phyloP scores from a whole-genome alignment of 2,113 vertebrate genomes.

The Lepisosteus osseus region DNA sequence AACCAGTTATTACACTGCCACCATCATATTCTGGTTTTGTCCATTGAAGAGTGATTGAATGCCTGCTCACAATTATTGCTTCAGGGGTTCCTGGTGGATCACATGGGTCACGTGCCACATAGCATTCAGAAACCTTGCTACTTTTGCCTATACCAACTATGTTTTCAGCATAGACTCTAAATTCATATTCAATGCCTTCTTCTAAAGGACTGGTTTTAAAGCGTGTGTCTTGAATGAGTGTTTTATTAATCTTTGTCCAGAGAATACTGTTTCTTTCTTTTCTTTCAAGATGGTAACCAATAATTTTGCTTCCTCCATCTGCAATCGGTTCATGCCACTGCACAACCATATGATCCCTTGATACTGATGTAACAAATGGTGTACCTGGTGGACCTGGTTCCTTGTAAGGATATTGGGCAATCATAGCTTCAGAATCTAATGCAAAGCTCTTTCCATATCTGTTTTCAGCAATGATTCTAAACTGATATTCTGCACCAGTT shows the following conservation, averaged over 20 bases:
- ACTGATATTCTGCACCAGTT: slow-evolving; percentile 94
- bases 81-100: slow-evolving; percentile 92
- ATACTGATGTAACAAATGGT: slow-evolving; percentile 79
- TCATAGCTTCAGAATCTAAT: slow-evolving; percentile 78
- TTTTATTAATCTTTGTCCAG: slow-evolving; percentile 94
- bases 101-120: slow-evolving; percentile 89
- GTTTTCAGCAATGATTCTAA: slow-evolving; percentile 96
- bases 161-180: slow-evolving; percentile 92
- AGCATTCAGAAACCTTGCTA: slow-evolving; percentile 94
- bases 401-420: slow-evolving; percentile 94
- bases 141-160: slow-evolving; percentile 91
- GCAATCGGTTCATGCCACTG: slow-evolving; percentile 94
- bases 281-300: slow-evolving; percentile 94
- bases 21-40: slow-evolving; percentile 95
- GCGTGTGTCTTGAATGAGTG: slow-evolving; percentile 82
- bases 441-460: slow-evolving; percentile 92
- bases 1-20: slow-evolving; percentile 92
- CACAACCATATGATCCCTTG: slow-evolving; percentile 87
- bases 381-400: slow-evolving; percentile 95
- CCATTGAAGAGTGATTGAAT: slow-evolving; percentile 87
- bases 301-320: slow-evolving; percentile 85
- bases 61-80: slow-evolving; percentile 84
- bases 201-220: slow-evolving; percentile 90
- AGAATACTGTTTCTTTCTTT: slow-evolving; percentile 97
- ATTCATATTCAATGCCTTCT: slow-evolving; percentile 94